Evolutionary conservation across 2,888 invertebrate species (phyloP), one percentile per base, ranked within the genome.

Genomic region (Chloroclysta siterata): DNA sequence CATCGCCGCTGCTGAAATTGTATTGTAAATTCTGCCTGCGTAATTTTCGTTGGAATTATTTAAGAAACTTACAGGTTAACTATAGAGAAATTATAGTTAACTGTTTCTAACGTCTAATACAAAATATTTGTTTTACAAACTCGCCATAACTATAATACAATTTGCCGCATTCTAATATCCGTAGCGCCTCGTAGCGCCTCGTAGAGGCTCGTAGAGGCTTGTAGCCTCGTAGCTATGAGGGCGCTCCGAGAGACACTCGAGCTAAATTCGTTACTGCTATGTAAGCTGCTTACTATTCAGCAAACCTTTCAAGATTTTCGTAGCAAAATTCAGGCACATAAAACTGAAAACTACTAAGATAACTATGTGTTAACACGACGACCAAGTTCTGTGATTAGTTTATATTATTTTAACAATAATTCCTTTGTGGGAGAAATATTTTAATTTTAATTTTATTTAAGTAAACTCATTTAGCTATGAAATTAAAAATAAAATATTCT

Each of bases 221-320:
- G 75, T 60, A 64, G 71, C 69, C 46, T 56, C 74, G 73, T 70
- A 69, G 72, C 69, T 63, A 72, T 54, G 63, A 75, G 69, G 74
- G 73, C 51, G 72, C 63, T 66, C 63, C 61, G 65, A 74, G 69
- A 74, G 73, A 71, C 72, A 72, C 73, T 72, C 68, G 53, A 70
- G 66, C 65, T 63, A 74, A 72, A 72, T 75, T 73, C 67, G 70
- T 69, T 63, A 72, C 72, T 70, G 70, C 58, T 56, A 57, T 50
- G 63, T 53, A 53, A 60, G 50, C 36, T 56, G 59, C 33, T 56
- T 62, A 53, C 53, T 52, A 58, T 65, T 44, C 8, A 44, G 36
- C 7, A 17, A 46, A 17, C 46, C 1, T 46, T 46, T 3, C 17
- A 39, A 39, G 36, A 42, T 14, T 17, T 11, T 17, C 17, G 17